Conservation (phyloP, 2,113 vertebrate species). For the Plotosus lineatus region DNA sequence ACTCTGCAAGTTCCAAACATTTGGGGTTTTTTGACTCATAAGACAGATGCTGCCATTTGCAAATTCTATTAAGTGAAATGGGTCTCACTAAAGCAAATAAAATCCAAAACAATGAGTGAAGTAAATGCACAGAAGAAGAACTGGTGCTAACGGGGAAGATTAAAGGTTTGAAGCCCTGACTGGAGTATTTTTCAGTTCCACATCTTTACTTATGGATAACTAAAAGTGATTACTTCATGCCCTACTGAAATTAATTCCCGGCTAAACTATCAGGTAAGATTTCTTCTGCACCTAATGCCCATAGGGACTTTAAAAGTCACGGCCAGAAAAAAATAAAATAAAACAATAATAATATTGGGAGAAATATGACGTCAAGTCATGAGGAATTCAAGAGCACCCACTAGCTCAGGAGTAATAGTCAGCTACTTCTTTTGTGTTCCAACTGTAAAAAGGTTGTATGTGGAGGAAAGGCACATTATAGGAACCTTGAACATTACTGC, state of each 20-base stretch:
- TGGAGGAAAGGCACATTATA: conserved; percentile 1
- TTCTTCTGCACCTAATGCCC: neutral
- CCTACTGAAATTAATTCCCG: no score
- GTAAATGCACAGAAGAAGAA: neutral
- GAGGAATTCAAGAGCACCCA: neutral
- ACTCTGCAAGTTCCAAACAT: neutral
- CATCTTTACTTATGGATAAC: neutral
- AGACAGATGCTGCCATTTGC: neutral
- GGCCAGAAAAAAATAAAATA: neutral
- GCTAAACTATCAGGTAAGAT: no score
- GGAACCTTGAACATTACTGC: neutral
- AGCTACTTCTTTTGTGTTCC: neutral
- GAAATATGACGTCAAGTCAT: neutral
- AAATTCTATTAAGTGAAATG: neutral
- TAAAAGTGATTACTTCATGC: neutral
- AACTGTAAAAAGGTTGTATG: neutral
- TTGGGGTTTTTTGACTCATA: neutral
- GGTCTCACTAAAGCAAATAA: neutral
- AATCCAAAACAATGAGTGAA: neutral
- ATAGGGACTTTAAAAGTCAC: neutral
- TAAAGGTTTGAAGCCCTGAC: neutral
- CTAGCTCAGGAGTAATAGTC: neutral
- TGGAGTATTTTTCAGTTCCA: neutral
- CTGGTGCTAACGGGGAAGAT: neutral
- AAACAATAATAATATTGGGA: neutral